Conservation (phyloP, 30 jellyfish, hydroid and myxozoan genomes). For the Aurelia coerulea region DNA sequence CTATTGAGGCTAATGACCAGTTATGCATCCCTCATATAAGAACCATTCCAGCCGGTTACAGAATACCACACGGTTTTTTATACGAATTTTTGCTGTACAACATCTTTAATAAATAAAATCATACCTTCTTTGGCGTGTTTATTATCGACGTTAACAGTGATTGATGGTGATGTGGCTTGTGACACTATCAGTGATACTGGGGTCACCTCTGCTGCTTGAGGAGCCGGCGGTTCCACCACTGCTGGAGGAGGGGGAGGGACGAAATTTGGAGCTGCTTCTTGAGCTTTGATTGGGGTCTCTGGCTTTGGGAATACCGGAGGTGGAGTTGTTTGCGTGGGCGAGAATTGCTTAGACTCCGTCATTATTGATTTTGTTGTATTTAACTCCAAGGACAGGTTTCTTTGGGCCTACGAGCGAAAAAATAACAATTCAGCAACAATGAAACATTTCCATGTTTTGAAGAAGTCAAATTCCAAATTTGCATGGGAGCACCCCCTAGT, state of each 20-base stretch:
- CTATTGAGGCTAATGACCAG: no score
- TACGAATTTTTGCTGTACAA: not conserved
- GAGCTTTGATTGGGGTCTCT: not conserved
- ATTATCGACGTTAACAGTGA: not conserved
- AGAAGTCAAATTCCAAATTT: no score
- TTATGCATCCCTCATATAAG: no score
- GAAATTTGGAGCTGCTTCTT: slow-evolving; percentile 48
- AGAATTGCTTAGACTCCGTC: slow-evolving; percentile 53
- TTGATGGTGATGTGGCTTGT: not conserved
- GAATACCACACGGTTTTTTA: no score
- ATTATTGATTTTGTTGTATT: slow-evolving; percentile 50
- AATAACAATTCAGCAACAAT: no score
- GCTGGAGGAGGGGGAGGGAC: not conserved
- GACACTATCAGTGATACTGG: not conserved
- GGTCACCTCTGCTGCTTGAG: slow-evolving; percentile 8
- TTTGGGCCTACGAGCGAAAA: no score
- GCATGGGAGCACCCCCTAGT: no score
- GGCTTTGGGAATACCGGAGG: slow-evolving; percentile 34
- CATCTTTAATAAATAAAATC: not conserved
- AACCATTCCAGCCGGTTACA: no score
- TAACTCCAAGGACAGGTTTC: no score
- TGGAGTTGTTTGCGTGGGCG: slow-evolving; percentile 14
- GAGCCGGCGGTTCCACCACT: slow-evolving; percentile 26
- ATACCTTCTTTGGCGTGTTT: not conserved
- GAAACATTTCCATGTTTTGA: no score